phyloP scores from a whole-genome alignment of 2,113 vertebrate genomes.

The Astatoreochromis straeleni region DNA sequence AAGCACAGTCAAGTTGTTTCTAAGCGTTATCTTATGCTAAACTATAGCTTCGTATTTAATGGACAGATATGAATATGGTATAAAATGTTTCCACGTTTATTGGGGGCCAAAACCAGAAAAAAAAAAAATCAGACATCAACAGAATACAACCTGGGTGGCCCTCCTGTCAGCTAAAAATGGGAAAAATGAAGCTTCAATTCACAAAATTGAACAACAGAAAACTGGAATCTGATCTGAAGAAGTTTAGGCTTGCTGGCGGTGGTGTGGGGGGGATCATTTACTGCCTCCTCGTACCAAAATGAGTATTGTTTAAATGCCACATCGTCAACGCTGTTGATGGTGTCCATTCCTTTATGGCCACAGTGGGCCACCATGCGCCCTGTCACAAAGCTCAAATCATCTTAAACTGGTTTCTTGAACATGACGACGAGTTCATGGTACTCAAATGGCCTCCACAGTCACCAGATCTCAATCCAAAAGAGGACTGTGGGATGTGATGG shows the following conservation, averaged over 20 bases:
- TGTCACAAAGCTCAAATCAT: neutral
- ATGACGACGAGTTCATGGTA: neutral
- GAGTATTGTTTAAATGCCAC: neutral
- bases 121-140: neutral
- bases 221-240: neutral
- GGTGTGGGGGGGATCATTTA: neutral
- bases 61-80: neutral
- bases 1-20: neutral
- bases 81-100: neutral
- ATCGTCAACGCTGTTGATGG: neutral
- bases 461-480: neutral
- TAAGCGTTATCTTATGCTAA: neutral
- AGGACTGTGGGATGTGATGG: neutral
- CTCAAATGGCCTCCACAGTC: neutral
- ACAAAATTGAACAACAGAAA: neutral
- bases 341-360: neutral
- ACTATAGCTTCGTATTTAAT: neutral
- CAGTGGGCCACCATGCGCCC: neutral
- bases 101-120: neutral
- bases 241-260: neutral
- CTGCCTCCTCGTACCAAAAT: neutral
- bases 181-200: neutral
- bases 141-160: neutral
- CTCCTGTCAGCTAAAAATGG: neutral
- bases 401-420: neutral